Percentiles rank a stretch among this genome's conserved stretches.
These are phyloP conservation scores for Dinoponera quadriceps DNA, from an alignment of 1,140 invertebrate species.

Conservation along the genomic window DNA sequence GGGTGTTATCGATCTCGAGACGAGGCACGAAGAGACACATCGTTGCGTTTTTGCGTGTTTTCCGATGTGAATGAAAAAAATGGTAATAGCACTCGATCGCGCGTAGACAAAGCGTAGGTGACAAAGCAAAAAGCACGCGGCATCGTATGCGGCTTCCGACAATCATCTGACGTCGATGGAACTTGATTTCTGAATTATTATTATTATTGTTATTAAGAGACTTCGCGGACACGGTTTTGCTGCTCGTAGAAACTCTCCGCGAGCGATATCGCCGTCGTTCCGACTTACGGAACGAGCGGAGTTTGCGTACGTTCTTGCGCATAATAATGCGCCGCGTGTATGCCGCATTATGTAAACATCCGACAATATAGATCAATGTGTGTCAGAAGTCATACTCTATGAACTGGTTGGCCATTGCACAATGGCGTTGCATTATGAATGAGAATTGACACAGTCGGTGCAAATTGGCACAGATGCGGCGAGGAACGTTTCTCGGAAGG, in stretches of 20 bases:
- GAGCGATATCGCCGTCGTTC: neutral
- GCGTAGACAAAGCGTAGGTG: neutral
- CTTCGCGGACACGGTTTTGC: neutral
- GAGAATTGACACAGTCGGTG: conserved; percentile 43
- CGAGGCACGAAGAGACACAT: conserved; percentile 11
- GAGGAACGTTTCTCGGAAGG: conserved; percentile 16
- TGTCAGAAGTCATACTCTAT: conserved; percentile 43
- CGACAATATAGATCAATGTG: conserved; percentile 8
- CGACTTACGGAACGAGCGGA: neutral
- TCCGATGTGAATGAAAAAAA: neutral
- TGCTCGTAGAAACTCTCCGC: neutral
- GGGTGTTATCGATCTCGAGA: conserved; percentile 43
- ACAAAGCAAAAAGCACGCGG: neutral
- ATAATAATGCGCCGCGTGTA: neutral
- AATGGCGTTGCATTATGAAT: conserved; percentile 47
- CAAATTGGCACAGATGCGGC: conserved; percentile 40
- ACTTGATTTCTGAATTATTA: neutral
- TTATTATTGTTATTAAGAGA: neutral
- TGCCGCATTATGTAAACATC: neutral
- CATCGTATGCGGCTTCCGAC: neutral
- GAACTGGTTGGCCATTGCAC: conserved; percentile 34
- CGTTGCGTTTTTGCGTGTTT: neutral
- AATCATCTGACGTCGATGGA: neutral
- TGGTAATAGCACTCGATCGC: neutral
- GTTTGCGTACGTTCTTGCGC: neutral